phyloP scores from a whole-genome alignment of 2,888 invertebrate species.

The Hirudinaria manillensis region DNA sequence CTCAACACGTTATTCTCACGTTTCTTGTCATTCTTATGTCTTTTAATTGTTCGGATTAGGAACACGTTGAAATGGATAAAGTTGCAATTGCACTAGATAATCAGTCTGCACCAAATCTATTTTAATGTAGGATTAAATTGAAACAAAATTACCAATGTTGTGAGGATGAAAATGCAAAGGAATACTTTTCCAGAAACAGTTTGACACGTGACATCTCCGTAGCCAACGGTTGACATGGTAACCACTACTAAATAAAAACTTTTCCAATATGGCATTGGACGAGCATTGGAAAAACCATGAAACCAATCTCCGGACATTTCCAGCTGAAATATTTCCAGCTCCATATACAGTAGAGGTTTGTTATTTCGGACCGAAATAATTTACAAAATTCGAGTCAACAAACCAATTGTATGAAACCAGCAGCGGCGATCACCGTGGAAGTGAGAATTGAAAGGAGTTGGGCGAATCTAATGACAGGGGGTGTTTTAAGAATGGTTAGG shows the following conservation, averaged over 20 bases:
- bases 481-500: neutral
- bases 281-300: constrained; percentile 61
- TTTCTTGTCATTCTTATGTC: too few species aligned
- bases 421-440: constrained; percentile 7
- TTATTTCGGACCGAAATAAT: neutral
- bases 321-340: neutral
- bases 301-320: constrained; percentile 5
- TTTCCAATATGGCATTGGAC: constrained; percentile 93
- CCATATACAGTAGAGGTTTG: neutral
- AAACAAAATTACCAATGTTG: constrained; percentile 95
- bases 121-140: too few species aligned
- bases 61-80: too few species aligned
- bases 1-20: too few species aligned
- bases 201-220: constrained; percentile 97
- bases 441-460: constrained; percentile 5
- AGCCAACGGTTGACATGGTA: constrained; percentile 99
- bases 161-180: constrained; percentile 99
- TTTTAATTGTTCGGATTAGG: too few species aligned
- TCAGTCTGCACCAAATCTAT: too few species aligned
- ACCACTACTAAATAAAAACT: constrained; percentile 99
- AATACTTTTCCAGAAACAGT: constrained; percentile 96
- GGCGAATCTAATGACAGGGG: neutral
- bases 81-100: too few species aligned
- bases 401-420: constrained; percentile 3
- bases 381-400: neutral